Percentiles rank a stretch among this genome's conserved stretches.
These are phyloP conservation scores for Metaphire vulgaris DNA, from an alignment of 1,140 invertebrate species.

Conservation along the genomic window DNA sequence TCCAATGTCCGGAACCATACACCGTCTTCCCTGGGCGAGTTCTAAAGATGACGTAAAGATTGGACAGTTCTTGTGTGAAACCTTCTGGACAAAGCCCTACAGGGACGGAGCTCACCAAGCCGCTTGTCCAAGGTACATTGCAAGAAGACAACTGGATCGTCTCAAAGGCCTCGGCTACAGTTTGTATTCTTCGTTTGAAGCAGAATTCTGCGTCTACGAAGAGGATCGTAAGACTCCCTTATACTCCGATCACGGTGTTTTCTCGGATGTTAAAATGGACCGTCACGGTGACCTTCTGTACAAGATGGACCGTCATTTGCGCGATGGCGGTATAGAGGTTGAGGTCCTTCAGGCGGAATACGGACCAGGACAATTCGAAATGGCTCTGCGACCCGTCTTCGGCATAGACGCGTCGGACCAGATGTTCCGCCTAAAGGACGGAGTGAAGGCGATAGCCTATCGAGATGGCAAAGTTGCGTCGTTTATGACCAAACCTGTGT, in stretches of 20 bases:
- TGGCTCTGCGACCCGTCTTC: neutral
- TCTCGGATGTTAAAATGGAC: slow-evolving; percentile 14
- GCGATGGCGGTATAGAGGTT: slow-evolving; percentile 18
- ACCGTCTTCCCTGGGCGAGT: neutral
- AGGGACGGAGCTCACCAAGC: neutral
- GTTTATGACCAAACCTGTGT: slow-evolving; percentile 32
- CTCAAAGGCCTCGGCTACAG: slow-evolving; percentile 22
- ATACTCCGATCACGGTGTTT: slow-evolving; percentile 4
- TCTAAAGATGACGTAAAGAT: slow-evolving; percentile 5
- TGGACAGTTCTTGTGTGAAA: slow-evolving; percentile 23
- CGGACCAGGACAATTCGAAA: slow-evolving; percentile 27
- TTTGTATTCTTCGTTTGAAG: slow-evolving; percentile 27
- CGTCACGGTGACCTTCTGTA: slow-evolving; percentile 18
- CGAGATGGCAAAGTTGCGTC: slow-evolving; percentile 19
- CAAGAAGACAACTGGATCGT: slow-evolving; percentile 19
- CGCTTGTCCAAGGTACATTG: slow-evolving; percentile 22
- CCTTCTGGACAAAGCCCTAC: slow-evolving; percentile 3
- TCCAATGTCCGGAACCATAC: neutral
- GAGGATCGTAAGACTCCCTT: slow-evolving; percentile 7
- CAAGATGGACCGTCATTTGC: slow-evolving; percentile 12
- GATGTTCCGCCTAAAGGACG: slow-evolving; percentile 15
- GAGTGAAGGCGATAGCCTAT: slow-evolving; percentile 23
- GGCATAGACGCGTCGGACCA: slow-evolving; percentile 24
- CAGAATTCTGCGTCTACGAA: slow-evolving; percentile 19
- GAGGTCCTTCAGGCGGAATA: slow-evolving; percentile 18